Percentiles rank a stretch among this genome's conserved stretches.
These are phyloP conservation scores for Achatina immaculata DNA, from an alignment of 1,140 invertebrate species.

Conservation along the genomic window DNA sequence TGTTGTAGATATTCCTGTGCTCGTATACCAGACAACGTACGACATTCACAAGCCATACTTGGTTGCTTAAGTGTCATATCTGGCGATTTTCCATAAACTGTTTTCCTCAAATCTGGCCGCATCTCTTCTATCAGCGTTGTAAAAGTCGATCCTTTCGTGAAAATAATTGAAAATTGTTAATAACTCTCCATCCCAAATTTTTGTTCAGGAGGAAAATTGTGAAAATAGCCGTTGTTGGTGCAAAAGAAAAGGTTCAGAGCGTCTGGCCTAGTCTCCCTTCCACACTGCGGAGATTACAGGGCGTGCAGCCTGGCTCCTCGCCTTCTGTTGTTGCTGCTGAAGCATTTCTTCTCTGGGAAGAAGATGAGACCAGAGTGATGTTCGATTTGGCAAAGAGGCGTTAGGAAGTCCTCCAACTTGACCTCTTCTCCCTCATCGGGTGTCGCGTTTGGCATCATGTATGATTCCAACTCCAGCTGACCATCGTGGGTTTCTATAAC, in stretches of 20 bases:
- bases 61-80: too few relatives aligned
- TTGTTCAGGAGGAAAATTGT: background rate
- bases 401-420: slow-evolving; percentile 32
- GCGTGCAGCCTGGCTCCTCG: slow-evolving; percentile 37
- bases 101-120: too few relatives aligned
- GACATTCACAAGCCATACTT: too few relatives aligned
- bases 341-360: slow-evolving; percentile 40
- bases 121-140: too few relatives aligned
- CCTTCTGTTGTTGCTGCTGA: slow-evolving; percentile 40
- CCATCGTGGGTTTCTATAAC: slow-evolving; percentile 38
- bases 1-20: too few relatives aligned
- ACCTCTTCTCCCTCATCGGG: slow-evolving; percentile 22
- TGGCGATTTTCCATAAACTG: too few relatives aligned
- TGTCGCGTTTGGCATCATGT: slow-evolving; percentile 35
- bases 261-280: too few relatives aligned
- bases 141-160: background rate
- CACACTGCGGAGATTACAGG: slow-evolving; percentile 15
- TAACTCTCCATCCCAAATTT: background rate
- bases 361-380: slow-evolving; percentile 39
- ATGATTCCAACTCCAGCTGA: slow-evolving; percentile 38
- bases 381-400: slow-evolving; percentile 36
- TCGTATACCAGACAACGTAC: too few relatives aligned
- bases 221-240: background rate
- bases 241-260: too few relatives aligned
- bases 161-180: background rate